Evolutionary conservation across 2,113 vertebrate genomes (phyloP).

Genomic region (Tenebrosternarchus preto): DNA sequence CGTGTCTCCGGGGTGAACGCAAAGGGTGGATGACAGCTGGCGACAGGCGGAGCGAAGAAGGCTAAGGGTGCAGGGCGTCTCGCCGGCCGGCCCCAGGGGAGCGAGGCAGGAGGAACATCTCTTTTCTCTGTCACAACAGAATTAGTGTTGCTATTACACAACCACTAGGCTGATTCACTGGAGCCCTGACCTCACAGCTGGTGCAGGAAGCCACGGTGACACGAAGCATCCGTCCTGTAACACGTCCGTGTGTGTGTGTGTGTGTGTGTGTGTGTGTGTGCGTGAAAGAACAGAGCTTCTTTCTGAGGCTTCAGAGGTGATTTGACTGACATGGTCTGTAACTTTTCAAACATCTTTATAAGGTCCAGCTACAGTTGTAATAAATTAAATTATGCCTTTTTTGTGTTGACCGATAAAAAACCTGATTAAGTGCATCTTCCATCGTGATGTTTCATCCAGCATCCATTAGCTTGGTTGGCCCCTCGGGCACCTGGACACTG

Average conservation of each 20-base stretch:
- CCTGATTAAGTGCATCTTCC: slow-evolving; percentile 27
- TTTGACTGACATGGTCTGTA: not conserved
- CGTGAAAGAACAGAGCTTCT: no score
- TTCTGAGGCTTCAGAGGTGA: not conserved
- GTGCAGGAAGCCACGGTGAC: slow-evolving; percentile 1
- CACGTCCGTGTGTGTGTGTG: not conserved
- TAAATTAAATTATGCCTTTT: slow-evolving; percentile 32
- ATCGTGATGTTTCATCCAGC: slow-evolving; percentile 20
- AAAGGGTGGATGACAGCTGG: not conserved
- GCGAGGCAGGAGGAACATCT: not conserved
- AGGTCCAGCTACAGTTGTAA: not conserved
- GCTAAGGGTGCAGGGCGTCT: slow-evolving; percentile 13
- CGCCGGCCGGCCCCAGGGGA: slow-evolving; percentile 29
- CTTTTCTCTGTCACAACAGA: slow-evolving; percentile 33
- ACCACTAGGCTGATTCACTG: slow-evolving; percentile 24
- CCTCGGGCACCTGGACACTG: slow-evolving; percentile 6
- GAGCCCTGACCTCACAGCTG: not conserved
- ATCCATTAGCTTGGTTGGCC: slow-evolving; percentile 39
- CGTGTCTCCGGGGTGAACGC: not conserved
- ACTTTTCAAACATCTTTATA: slow-evolving; percentile 16
- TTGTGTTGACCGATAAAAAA: slow-evolving; percentile 20
- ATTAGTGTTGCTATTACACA: slow-evolving; percentile 32
- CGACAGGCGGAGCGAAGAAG: slow-evolving; percentile 10
- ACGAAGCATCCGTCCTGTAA: slow-evolving; percentile 8
- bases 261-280: not conserved